These are phyloP conservation scores for Cladopsammia gracilis DNA, from an alignment of 64 coral and sea anemone genomes.

Conservation along the genomic window DNA sequence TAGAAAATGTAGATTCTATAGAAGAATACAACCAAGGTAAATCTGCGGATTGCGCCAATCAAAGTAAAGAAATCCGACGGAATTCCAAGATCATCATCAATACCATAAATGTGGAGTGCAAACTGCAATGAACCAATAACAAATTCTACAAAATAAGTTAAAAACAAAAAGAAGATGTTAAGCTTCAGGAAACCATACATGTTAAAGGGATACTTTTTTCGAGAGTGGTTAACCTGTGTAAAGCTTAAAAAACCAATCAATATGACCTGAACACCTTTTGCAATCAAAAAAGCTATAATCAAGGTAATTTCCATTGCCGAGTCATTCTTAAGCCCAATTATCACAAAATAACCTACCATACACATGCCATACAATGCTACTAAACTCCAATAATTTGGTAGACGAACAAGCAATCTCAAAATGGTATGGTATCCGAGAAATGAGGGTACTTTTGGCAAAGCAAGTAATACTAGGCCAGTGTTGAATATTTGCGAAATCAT, in stretches of 20 bases:
- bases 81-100: background rate
- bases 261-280: background rate
- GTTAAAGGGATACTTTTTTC: background rate
- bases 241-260: conserved; percentile 6
- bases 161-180: conserved; percentile 2
- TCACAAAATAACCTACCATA: background rate
- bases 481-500: background rate
- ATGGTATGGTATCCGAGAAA: conserved; percentile 2
- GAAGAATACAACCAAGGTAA: background rate
- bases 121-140: conserved; percentile 17
- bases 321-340: background rate
- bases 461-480: background rate
- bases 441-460: conserved; percentile 2
- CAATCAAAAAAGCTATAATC: background rate
- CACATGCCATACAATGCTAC: background rate
- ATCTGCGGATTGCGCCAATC: background rate
- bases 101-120: conserved; percentile 23
- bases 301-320: background rate
- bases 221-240: conserved; percentile 24
- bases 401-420: background rate
- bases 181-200: conserved; percentile 4
- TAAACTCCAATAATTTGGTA: conserved; percentile 10
- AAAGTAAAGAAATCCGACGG: background rate
- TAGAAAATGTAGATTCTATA: conserved; percentile 20
- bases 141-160: conserved; percentile 10